Base-by-base conservation (phyloP, 2,888 invertebrate species). In the Calephelis perditalis region DNA sequence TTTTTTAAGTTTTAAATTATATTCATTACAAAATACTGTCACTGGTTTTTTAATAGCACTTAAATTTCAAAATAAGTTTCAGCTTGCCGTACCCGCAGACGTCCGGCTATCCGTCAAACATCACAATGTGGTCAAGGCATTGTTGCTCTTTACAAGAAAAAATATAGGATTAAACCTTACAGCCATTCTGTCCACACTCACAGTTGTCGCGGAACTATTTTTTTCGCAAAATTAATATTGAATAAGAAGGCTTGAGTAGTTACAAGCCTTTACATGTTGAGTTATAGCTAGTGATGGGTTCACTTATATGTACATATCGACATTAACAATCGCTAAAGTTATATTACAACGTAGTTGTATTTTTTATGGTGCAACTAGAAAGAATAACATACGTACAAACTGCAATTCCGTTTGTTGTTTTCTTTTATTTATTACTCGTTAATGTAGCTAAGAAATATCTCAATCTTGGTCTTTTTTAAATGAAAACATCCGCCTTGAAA, bases 61-160 rank as follows among this genome's bases (percentile, higher is more conserved):
- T 26, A 26, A 26, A 26, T 26, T 1, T 26, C 4, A 47, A 47
- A 7, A 12, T 12, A 46, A 77, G 74, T 78, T 77, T 74, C 73
- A 46, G 47, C 15, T 9, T 0, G 12, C 47, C 47, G 15, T 47
- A 69, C 71, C 46, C 47, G 1, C 12, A 59, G 65, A 49, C 62
- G 61, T 65, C 68, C 68, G 15, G 49, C 26, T 49, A 65, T 70
- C 68, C 70, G 71, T 73, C 73, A 71, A 67, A 75, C 73, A 79
- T 79, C 80, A 76, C 81, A 85, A 83, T 84, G 77, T 84, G 87
- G 86, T 84, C 85, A 87, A 86, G 82, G 49, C 10, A 49, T 49
- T 80, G 82, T 81, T 86, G 84, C 81, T 69, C 72, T 66, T 63
- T 65, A 58, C 43, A 66, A 68, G 65, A 75, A 79, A 80, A 82